phyloP scores from a whole-genome alignment of 2,113 vertebrate genomes.

The Brachypodius melanocephalos region DNA sequence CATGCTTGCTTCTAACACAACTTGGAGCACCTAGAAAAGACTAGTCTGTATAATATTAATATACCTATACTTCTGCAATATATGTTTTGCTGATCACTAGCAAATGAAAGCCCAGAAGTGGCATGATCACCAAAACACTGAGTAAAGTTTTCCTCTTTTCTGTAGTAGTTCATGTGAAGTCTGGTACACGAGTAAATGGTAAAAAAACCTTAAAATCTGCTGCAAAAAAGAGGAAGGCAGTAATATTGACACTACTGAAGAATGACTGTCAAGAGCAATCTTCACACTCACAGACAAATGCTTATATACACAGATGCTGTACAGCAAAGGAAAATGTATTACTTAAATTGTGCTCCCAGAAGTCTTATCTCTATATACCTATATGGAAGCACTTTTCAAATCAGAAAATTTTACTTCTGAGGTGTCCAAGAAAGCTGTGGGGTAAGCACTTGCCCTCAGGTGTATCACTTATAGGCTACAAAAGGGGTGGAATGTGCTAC shows the following conservation, averaged over 20 bases:
- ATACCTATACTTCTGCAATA: not conserved
- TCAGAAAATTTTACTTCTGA: not conserved
- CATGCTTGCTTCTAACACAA: not conserved
- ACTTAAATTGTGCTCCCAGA: not conserved
- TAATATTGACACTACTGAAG: not conserved
- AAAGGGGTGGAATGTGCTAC: not conserved
- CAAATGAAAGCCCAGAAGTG: not conserved
- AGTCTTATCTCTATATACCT: not conserved
- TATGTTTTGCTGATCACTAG: not conserved
- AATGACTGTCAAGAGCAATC: not conserved
- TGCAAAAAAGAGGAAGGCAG: not conserved
- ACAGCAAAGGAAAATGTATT: not conserved
- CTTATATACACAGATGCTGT: not conserved
- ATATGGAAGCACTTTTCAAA: not conserved
- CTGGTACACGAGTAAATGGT: not conserved
- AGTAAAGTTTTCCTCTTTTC: not conserved
- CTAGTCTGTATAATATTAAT: not conserved
- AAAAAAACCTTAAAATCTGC: not conserved
- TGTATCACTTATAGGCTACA: not conserved
- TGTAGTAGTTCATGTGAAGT: not conserved
- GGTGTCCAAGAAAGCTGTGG: not conserved
- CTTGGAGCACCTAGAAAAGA: not conserved
- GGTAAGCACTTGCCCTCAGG: not conserved
- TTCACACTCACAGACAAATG: not conserved
- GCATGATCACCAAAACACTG: not conserved